Evolutionary conservation across 2,797 vertebrate genomes (phyloP).

Genomic region (Mus spretus): DNA sequence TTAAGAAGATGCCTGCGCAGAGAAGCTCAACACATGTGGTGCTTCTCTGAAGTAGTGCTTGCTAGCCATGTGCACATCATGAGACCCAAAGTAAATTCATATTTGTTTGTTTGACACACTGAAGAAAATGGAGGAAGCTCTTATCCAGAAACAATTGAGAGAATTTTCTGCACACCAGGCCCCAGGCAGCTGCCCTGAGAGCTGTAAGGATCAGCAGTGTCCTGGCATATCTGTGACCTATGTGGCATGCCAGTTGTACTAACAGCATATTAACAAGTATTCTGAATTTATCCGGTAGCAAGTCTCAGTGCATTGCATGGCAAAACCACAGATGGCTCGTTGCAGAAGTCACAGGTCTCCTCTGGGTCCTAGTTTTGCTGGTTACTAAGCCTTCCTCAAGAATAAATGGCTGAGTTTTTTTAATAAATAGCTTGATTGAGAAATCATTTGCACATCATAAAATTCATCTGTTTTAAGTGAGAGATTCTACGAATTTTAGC

Average conservation of each 20-base stretch:
- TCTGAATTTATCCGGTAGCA: constrained; percentile 39
- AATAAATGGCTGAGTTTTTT: constrained; percentile 26
- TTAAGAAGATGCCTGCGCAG: constrained; percentile 30
- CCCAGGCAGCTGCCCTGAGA: neutral
- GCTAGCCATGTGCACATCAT: constrained; percentile 33
- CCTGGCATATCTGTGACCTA: constrained; percentile 40
- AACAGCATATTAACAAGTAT: constrained; percentile 38
- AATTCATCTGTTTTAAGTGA: constrained; percentile 43
- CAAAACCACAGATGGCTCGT: constrained; percentile 56
- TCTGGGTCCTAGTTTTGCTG: constrained; percentile 40
- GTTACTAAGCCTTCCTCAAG: constrained; percentile 53
- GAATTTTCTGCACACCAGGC: constrained; percentile 8
- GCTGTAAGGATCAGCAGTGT: constrained; percentile 16
- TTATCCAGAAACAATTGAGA: constrained; percentile 49
- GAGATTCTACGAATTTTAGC: constrained; percentile 52
- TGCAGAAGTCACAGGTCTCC: constrained; percentile 6
- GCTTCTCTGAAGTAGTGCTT: constrained; percentile 43
- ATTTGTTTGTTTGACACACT: constrained; percentile 25
- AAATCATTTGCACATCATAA: constrained; percentile 43
- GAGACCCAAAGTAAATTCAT: constrained; percentile 5
- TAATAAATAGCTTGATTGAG: constrained; percentile 56
- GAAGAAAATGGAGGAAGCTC: constrained; percentile 20
- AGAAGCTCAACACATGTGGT: constrained; percentile 50
- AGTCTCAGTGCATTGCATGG: neutral
- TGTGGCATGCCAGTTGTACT: constrained; percentile 15